phyloP scores from a whole-genome alignment of 2,113 vertebrate species.

The Phalacrocorax aristotelis region DNA sequence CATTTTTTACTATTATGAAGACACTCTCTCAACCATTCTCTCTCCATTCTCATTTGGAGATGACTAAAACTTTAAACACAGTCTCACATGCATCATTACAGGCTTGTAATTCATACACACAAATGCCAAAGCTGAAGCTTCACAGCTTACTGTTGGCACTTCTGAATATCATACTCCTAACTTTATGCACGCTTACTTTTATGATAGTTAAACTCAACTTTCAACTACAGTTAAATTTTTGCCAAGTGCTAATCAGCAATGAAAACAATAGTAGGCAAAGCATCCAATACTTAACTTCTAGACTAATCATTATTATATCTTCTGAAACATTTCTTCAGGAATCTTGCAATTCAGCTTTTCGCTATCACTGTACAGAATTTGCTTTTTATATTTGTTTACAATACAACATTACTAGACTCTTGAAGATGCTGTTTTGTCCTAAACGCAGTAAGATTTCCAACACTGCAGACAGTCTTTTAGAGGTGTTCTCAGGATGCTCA shows the following conservation, averaged over 20 bases:
- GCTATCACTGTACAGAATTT: neutral
- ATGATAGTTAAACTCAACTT: neutral
- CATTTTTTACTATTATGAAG: neutral
- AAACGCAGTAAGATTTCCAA: neutral
- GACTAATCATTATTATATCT: neutral
- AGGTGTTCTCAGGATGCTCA: neutral
- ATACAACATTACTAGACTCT: neutral
- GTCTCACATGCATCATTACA: neutral
- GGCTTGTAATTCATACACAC: neutral
- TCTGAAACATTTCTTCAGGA: neutral
- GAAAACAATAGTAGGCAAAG: neutral
- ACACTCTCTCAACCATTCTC: neutral
- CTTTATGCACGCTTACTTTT: neutral
- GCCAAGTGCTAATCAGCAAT: neutral
- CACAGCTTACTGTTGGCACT: conserved; percentile 14
- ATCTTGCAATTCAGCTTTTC: neutral
- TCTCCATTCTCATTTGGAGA: neutral
- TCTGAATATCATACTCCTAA: neutral
- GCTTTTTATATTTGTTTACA: neutral
- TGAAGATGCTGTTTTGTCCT: neutral
- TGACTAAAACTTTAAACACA: neutral
- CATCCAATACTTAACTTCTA: neutral
- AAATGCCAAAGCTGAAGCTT: neutral
- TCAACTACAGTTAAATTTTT: neutral
- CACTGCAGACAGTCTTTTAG: neutral